Evolutionary conservation across 2,797 vertebrate species (phyloP).

Genomic region (Trematomus bernacchii): DNA sequence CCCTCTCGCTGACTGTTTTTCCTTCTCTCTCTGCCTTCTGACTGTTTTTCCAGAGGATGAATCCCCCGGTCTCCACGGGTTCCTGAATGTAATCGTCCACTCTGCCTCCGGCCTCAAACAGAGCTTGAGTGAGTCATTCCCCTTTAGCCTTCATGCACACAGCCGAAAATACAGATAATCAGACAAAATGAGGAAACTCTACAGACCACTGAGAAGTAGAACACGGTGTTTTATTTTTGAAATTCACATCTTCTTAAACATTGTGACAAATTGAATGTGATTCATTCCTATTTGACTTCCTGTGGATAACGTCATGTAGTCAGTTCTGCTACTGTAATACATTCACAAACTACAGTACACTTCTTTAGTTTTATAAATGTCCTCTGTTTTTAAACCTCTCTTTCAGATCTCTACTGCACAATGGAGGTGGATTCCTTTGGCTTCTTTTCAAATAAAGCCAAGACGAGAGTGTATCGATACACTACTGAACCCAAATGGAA

Average conservation of each 20-base stretch:
- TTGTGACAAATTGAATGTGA: not conserved
- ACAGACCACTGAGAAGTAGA: constrained; percentile 8
- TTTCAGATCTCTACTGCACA: constrained; percentile 95
- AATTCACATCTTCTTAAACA: not conserved
- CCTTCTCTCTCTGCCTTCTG: constrained; percentile 27
- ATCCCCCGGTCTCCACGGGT: constrained; percentile 93
- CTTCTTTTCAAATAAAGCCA: constrained; percentile 98
- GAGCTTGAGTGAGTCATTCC: constrained; percentile 92
- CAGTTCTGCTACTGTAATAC: not conserved
- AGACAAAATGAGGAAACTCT: constrained; percentile 13
- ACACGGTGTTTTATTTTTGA: not conserved
- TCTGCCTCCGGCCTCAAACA: constrained; percentile 98
- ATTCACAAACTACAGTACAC: not conserved
- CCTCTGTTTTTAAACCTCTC: not conserved
- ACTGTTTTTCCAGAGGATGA: constrained; percentile 92
- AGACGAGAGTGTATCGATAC: constrained; percentile 97
- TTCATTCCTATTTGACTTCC: constrained; percentile 15
- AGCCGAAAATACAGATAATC: constrained; percentile 36
- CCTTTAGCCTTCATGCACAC: constrained; percentile 31
- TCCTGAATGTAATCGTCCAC: constrained; percentile 98
- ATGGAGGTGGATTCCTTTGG: constrained; percentile 98
- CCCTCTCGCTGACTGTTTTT: constrained; percentile 26
- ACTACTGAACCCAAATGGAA: constrained; percentile 98
- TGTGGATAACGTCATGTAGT: not conserved
- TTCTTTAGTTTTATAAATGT: not conserved